phyloP scores from a whole-genome alignment of 2,797 vertebrate species.

The Oreochromis grahami region DNA sequence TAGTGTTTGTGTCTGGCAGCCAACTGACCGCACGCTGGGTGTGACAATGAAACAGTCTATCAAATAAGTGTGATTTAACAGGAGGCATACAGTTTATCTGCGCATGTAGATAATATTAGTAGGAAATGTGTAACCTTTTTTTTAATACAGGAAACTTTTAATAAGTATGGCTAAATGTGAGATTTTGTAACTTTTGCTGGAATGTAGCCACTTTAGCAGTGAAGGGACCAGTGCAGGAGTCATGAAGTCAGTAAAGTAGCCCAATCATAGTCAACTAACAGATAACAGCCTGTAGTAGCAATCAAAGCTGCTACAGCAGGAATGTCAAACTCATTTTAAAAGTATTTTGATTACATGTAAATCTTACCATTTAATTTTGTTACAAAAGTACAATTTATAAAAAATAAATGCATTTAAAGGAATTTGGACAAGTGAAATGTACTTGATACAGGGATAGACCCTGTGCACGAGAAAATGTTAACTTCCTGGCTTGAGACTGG shows the following conservation, averaged over 20 bases:
- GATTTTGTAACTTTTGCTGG: not conserved
- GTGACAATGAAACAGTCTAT: not conserved
- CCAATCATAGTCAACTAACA: not conserved
- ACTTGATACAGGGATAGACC: not conserved
- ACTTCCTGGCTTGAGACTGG: no score
- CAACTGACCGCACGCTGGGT: not conserved
- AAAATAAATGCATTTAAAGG: not conserved
- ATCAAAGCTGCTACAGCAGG: not conserved
- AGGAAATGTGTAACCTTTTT: not conserved
- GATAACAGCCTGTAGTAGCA: not conserved
- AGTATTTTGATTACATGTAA: not conserved
- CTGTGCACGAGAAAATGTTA: no score
- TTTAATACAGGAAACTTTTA: not conserved
- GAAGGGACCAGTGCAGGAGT: not conserved
- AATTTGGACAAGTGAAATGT: not conserved
- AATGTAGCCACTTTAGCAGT: not conserved
- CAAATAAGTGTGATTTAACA: not conserved
- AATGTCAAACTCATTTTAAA: not conserved
- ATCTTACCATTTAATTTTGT: not conserved
- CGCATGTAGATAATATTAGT: not conserved
- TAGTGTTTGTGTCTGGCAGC: conserved; percentile 2
- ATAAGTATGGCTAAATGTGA: not conserved
- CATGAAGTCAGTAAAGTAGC: not conserved
- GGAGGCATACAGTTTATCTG: not conserved
- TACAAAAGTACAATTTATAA: not conserved